A percentile compares a stretch with the other conserved stretches of the same genome.
Conservation (phyloP, 2,113 vertebrate genomes). For the Oncorhynchus kisutch region DNA sequence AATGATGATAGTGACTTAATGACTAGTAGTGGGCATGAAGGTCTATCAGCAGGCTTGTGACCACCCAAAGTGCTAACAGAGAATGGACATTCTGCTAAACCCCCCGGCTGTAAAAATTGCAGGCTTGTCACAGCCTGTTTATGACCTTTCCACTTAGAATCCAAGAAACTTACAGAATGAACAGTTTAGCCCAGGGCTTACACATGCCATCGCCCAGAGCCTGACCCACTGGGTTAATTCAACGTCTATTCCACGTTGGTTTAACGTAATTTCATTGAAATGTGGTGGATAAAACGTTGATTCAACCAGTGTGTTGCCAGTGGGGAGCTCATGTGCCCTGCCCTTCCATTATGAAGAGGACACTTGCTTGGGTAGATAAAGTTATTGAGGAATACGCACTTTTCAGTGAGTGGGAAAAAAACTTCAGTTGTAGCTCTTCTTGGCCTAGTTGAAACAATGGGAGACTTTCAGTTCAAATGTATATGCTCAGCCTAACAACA, state of each 20-base stretch:
- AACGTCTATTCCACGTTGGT: too few relatives aligned
- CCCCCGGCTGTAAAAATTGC: slow-evolving; percentile 54
- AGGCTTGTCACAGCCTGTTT: slow-evolving; percentile 50
- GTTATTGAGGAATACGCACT: background rate
- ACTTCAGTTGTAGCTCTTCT: background rate
- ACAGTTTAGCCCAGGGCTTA: slow-evolving; percentile 25
- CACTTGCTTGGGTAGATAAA: slow-evolving; percentile 7
- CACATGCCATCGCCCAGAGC: background rate
- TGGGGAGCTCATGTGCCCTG: background rate
- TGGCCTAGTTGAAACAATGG: background rate
- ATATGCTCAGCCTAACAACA: background rate
- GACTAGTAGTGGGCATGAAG: background rate
- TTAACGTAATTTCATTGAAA: too few relatives aligned
- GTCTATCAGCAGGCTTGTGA: background rate
- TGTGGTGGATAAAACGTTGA: too few relatives aligned
- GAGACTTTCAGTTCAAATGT: background rate
- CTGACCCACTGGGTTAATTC: too few relatives aligned
- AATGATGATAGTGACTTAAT: background rate
- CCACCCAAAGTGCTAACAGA: slow-evolving; percentile 35
- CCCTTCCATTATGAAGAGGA: background rate
- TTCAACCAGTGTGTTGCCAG: too few relatives aligned
- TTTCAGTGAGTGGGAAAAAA: background rate
- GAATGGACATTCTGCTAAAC: slow-evolving; percentile 32
- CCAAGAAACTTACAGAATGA: slow-evolving; percentile 23
- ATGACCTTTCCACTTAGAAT: slow-evolving; percentile 46